These are phyloP conservation scores for Cheirogaleus major DNA, from an alignment of 2,797 vertebrate genomes.

Conservation along the genomic window DNA sequence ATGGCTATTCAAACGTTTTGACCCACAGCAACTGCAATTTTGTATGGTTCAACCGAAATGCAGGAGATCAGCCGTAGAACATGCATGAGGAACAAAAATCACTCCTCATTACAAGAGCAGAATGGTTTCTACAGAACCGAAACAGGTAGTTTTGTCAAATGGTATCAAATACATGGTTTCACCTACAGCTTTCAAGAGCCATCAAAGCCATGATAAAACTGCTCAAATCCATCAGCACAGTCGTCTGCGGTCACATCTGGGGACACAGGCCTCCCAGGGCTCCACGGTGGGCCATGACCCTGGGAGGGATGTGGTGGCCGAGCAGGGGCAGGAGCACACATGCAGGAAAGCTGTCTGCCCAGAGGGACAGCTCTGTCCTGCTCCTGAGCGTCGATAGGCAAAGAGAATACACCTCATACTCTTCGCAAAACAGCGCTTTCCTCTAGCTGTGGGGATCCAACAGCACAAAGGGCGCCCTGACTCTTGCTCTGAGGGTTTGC, in stretches of 20 bases:
- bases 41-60: background rate
- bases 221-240: background rate
- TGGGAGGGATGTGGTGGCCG: background rate
- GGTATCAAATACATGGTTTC: background rate
- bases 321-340: background rate
- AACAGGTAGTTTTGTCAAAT: background rate
- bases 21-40: background rate
- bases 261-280: background rate
- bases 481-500: background rate
- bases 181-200: background rate
- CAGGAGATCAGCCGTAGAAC: rapidly evolving
- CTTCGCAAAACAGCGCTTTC: background rate
- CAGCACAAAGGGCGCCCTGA: too few species aligned
- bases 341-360: background rate
- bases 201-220: background rate
- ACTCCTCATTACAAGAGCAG: background rate
- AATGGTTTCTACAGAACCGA: background rate
- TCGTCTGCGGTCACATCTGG: background rate
- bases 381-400: background rate
- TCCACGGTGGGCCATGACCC: background rate
- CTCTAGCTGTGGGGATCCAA: background rate
- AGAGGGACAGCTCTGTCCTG: background rate
- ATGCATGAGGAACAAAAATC: rapidly evolving
- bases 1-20: background rate
- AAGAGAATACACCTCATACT: background rate